phyloP scores from a whole-genome alignment of 1,140 invertebrate genomes.

The Bombus haemorrhoidalis region DNA sequence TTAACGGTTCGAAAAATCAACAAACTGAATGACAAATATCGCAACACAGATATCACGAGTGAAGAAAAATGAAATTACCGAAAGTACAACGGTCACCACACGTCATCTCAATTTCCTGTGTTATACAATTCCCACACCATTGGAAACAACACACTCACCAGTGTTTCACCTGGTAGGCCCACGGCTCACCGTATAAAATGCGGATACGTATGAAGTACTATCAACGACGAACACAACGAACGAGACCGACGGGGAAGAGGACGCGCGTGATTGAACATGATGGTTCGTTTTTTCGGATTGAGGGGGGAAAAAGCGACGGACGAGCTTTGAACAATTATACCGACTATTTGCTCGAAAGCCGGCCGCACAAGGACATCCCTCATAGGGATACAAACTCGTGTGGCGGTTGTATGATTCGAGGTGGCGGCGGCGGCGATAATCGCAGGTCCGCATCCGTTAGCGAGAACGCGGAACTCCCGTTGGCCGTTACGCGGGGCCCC shows the following conservation, averaged over 20 bases:
- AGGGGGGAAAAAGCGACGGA: slow-evolving; percentile 34
- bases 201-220: not conserved
- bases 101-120: not conserved
- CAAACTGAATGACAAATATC: no score
- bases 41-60: not conserved
- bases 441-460: slow-evolving; percentile 85
- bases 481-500: slow-evolving; percentile 93
- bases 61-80: not conserved
- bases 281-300: no score
- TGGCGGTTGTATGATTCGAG: slow-evolving; percentile 82
- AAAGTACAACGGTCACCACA: not conserved
- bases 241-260: slow-evolving; percentile 10
- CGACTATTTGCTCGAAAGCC: slow-evolving; percentile 37
- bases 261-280: slow-evolving; percentile 4
- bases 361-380: not conserved
- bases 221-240: slow-evolving; percentile 44
- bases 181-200: slow-evolving; percentile 48
- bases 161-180: slow-evolving; percentile 4
- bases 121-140: not conserved
- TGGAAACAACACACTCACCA: not conserved
- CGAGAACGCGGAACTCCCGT: slow-evolving; percentile 91
- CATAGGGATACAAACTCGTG: slow-evolving; percentile 82
- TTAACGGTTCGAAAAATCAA: not conserved
- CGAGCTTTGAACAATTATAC: slow-evolving; percentile 36
- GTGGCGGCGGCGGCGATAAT: slow-evolving; percentile 82